Conservation (phyloP, 2,113 vertebrate genomes). For the Spermophilus dauricus region DNA sequence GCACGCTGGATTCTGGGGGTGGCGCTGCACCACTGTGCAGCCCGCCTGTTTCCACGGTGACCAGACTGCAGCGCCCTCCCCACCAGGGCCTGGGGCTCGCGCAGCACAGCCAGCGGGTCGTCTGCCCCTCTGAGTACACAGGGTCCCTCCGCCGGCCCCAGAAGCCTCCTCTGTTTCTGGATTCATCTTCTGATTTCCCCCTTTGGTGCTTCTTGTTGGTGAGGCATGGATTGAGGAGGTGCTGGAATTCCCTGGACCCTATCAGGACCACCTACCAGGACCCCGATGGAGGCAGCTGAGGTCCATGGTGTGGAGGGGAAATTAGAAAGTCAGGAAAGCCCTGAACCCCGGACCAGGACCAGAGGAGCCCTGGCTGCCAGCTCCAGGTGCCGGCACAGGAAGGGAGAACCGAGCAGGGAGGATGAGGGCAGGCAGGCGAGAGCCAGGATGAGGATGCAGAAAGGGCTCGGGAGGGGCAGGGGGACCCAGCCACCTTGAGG, state of each 20-base stretch:
- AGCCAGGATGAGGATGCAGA: too few relatives aligned
- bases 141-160: too few relatives aligned
- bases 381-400: fast-evolving
- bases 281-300: neutral
- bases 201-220: too few relatives aligned
- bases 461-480: neutral
- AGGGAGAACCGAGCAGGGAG: fast-evolving
- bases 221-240: neutral
- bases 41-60: neutral
- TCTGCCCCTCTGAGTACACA: fast-evolving
- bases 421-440: neutral
- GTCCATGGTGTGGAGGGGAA: neutral
- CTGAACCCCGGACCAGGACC: neutral
- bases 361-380: fast-evolving
- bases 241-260: neutral
- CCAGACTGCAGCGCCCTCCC: neutral
- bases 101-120: neutral
- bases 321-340: neutral
- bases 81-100: too few relatives aligned
- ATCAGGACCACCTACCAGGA: too few relatives aligned
- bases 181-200: neutral
- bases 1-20: neutral
- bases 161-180: neutral
- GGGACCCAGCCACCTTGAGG: fast-evolving
- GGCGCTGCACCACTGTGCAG: neutral